A percentile compares a stretch with the other conserved stretches of the same genome.
phyloP scores from a whole-genome alignment of 2,888 invertebrate genomes.

The Ormyrus rosae region DNA sequence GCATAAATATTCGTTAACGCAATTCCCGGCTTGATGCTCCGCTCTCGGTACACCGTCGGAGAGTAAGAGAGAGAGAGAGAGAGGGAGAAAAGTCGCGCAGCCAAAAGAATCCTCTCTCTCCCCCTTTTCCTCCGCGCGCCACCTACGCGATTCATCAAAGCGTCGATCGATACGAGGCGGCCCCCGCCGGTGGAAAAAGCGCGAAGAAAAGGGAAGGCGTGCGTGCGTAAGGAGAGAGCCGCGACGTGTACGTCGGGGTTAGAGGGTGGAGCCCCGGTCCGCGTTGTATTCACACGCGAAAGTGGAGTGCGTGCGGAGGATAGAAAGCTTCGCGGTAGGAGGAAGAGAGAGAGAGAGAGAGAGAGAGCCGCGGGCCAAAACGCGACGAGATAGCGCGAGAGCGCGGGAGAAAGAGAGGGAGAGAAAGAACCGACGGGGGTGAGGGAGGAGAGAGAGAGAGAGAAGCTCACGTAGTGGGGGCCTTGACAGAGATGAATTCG shows the following conservation, averaged over 20 bases:
- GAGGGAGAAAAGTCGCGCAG: conserved; percentile 39
- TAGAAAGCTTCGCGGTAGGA: conserved; percentile 66
- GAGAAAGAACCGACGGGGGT: conserved; percentile 39
- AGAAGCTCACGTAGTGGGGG: conserved; percentile 65
- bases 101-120: conserved; percentile 22
- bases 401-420: conserved; percentile 56
- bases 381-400: conserved; percentile 61
- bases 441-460: conserved; percentile 73
- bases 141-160: conserved; percentile 47
- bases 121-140: background rate
- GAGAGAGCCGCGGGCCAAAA: conserved; percentile 20
- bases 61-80: background rate
- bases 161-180: conserved; percentile 44
- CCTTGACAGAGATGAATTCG: conserved; percentile 77
- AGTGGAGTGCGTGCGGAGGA: conserved; percentile 68
- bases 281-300: conserved; percentile 12
- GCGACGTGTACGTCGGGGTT: conserved; percentile 7
- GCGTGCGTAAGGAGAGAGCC: conserved; percentile 8
- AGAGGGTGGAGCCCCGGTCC: conserved; percentile 28
- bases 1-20: conserved; percentile 55
- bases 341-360: conserved; percentile 65
- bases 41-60: background rate
- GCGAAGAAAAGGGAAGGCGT: background rate
- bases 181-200: background rate
- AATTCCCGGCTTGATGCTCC: conserved; percentile 34